Conservation (phyloP, 2,888 invertebrate species). For the Scelioninae gen. 1 region DNA sequence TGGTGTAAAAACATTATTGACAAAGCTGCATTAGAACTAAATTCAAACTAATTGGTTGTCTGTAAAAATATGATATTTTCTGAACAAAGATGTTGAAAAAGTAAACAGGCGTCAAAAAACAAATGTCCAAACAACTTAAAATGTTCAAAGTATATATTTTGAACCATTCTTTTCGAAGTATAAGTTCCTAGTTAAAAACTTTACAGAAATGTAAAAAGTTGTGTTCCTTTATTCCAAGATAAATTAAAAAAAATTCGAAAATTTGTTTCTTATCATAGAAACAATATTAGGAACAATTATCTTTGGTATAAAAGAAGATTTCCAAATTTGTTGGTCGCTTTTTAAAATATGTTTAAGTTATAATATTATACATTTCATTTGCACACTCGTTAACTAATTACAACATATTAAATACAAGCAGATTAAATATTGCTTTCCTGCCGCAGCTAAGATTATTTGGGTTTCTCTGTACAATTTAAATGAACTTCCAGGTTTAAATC, state of each 20-base stretch:
- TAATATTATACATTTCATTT: constrained; percentile 15
- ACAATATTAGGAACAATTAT: constrained; percentile 53
- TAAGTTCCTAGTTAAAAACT: constrained; percentile 23
- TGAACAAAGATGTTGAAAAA: constrained; percentile 31
- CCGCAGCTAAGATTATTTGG: constrained; percentile 6
- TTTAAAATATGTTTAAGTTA: constrained; percentile 1
- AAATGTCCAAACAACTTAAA: constrained; percentile 27
- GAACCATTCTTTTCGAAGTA: constrained; percentile 1
- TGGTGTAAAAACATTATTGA: constrained; percentile 65
- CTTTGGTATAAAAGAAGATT: constrained; percentile 45
- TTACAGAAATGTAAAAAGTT: constrained; percentile 24
- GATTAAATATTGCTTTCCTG: constrained; percentile 45
- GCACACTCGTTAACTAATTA: constrained; percentile 8
- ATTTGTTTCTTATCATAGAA: constrained; percentile 55
- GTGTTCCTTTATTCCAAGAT: constrained; percentile 16
- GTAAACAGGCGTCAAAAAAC: constrained; percentile 45
- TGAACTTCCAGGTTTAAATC: constrained; percentile 13
- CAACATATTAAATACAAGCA: constrained; percentile 11
- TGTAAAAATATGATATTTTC: constrained; percentile 40
- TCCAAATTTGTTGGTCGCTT: constrained; percentile 12
- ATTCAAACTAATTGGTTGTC: constrained; percentile 31
- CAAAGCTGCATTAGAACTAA: constrained; percentile 48
- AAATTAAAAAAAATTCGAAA: constrained; percentile 34
- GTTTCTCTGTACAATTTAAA: constrained; percentile 32
- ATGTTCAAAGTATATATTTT: constrained; percentile 20